These are phyloP conservation scores for Struthio camelus DNA, from an alignment of 2,113 vertebrate genomes.

Conservation along the genomic window DNA sequence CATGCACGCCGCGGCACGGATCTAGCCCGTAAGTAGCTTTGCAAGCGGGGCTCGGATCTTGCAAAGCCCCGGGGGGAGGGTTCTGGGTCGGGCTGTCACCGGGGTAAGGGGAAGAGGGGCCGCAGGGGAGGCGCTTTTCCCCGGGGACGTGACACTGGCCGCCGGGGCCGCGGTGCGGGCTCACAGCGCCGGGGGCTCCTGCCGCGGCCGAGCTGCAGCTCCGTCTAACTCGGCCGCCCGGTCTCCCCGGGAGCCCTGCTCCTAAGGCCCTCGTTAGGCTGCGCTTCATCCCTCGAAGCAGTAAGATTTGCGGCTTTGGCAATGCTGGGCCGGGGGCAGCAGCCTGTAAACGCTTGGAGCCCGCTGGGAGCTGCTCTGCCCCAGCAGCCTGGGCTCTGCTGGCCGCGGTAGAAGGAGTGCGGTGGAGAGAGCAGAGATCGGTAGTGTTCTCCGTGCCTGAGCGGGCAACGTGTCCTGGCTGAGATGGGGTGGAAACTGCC, in stretches of 20 bases:
- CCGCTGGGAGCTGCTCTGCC: no score
- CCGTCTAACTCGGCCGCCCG: no score
- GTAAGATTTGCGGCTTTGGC: background rate
- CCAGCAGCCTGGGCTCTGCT: no score
- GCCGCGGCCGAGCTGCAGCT: no score
- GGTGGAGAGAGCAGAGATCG: no score
- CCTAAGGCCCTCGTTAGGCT: background rate
- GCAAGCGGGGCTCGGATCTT: background rate
- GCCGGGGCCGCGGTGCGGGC: background rate
- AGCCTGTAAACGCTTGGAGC: background rate
- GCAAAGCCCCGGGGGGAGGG: background rate
- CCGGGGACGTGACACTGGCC: fast-evolving
- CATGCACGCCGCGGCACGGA: background rate
- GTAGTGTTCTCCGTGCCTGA: background rate
- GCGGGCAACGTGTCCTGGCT: background rate
- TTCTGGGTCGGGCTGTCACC: background rate
- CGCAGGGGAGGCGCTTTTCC: background rate
- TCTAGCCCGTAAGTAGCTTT: slow-evolving; percentile 11
- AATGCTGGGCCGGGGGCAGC: background rate
- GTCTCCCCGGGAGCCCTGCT: background rate
- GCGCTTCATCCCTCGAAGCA: background rate
- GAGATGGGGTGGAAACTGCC: background rate
- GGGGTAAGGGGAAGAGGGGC: background rate
- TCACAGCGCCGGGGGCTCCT: background rate
- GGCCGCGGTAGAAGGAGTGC: no score